Evolutionary conservation across 2,888 invertebrate genomes (phyloP).

Genomic region (Andrena dorsata): DNA sequence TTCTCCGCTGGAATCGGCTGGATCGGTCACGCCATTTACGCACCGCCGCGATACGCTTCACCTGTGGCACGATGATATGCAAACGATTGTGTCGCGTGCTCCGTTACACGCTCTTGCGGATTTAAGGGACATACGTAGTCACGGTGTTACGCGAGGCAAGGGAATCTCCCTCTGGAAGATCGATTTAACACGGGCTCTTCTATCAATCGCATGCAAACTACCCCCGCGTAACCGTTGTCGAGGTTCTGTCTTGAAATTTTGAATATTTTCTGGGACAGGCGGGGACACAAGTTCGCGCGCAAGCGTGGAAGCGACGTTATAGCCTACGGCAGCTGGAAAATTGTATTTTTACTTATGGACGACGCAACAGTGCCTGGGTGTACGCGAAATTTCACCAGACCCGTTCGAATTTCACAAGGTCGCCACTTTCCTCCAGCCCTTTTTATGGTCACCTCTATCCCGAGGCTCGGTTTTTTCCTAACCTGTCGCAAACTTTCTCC

Average conservation of each 20-base stretch:
- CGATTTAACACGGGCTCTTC: not conserved
- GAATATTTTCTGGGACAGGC: too few species aligned
- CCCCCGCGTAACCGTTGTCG: too few species aligned
- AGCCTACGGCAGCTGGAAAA: too few species aligned
- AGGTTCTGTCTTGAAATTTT: too few species aligned
- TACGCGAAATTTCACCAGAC: slow-evolving; percentile 24
- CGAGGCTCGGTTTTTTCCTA: slow-evolving; percentile 51
- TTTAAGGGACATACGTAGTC: slow-evolving; percentile 32
- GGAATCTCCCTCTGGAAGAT: slow-evolving; percentile 2
- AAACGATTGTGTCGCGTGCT: slow-evolving; percentile 57
- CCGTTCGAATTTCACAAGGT: slow-evolving; percentile 35
- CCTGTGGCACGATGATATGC: slow-evolving; percentile 51
- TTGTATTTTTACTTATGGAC: not conserved
- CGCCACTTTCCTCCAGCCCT: slow-evolving; percentile 43
- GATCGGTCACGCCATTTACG: slow-evolving; percentile 31
- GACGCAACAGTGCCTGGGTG: not conserved
- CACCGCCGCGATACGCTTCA: slow-evolving; percentile 31
- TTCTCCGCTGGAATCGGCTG: not conserved
- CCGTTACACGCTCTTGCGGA: slow-evolving; percentile 42
- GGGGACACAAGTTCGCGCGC: too few species aligned
- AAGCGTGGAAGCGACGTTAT: too few species aligned
- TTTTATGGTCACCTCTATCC: slow-evolving; percentile 40
- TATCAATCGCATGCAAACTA: too few species aligned
- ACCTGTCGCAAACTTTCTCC: slow-evolving; percentile 77
- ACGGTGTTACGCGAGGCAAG: slow-evolving; percentile 9